Conservation (phyloP, 2,888 invertebrate species). For the Cheilosia pagana region DNA sequence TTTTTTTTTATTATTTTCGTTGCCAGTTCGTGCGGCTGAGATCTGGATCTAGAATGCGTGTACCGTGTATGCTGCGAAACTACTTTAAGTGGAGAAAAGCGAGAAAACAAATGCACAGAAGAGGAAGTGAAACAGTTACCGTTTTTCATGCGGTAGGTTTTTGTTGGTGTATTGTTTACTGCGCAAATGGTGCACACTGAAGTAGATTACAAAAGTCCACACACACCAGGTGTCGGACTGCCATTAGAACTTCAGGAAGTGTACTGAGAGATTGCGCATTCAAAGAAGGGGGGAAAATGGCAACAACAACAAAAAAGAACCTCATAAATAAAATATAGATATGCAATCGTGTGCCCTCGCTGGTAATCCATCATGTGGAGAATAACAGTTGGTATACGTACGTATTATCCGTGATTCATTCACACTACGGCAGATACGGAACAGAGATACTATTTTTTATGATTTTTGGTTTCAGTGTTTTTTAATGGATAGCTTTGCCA, state of each 20-base stretch:
- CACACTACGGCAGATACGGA: neutral
- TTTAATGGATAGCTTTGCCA: neutral
- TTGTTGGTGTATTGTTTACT: conserved; percentile 1
- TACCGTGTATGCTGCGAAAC: conserved; percentile 47
- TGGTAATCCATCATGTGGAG: conserved; percentile 48
- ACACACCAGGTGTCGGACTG: conserved; percentile 55
- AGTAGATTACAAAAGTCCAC: conserved; percentile 34
- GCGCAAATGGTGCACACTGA: conserved; percentile 27
- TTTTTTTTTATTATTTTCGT: conserved; percentile 11
- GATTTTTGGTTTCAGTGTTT: neutral
- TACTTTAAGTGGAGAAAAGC: conserved; percentile 27
- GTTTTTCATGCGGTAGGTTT: conserved; percentile 40
- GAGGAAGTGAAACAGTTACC: conserved; percentile 65
- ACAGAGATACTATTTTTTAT: neutral
- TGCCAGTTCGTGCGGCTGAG: neutral
- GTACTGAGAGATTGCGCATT: conserved; percentile 33
- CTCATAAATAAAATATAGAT: conserved; percentile 39
- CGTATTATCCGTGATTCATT: neutral
- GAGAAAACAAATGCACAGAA: conserved; percentile 5
- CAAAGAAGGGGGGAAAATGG: conserved; percentile 21
- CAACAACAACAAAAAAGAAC: neutral
- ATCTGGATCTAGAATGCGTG: conserved; percentile 62
- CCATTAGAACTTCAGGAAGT: conserved; percentile 56
- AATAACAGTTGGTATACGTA: neutral
- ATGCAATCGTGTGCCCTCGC: conserved; percentile 14